Percentiles rank a stretch among this genome's conserved stretches.
These are phyloP conservation scores for Marronus borbonicus DNA, from an alignment of 2,888 invertebrate species.

Conservation along the genomic window DNA sequence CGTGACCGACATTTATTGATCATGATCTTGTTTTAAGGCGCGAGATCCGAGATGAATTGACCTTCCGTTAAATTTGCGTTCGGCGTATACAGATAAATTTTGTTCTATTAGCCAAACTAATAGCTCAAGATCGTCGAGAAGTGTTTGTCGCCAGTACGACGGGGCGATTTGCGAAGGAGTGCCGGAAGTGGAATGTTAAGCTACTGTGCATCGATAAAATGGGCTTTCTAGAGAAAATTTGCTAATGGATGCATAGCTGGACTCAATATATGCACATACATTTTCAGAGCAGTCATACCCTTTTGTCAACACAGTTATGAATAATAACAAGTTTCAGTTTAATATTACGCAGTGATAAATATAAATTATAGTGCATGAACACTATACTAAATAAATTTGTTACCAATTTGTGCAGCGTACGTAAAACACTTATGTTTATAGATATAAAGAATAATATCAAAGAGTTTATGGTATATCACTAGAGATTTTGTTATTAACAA, in stretches of 20 bases:
- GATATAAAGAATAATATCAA: too few relatives aligned
- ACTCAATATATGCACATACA: slow-evolving; percentile 6
- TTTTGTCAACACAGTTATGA: too few relatives aligned
- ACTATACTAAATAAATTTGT: too few relatives aligned
- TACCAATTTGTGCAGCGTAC: too few relatives aligned
- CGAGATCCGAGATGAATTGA: slow-evolving; percentile 40
- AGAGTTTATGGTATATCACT: too few relatives aligned
- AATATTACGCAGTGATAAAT: too few relatives aligned
- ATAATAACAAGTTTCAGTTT: too few relatives aligned
- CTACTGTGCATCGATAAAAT: slow-evolving; percentile 7
- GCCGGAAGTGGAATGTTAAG: slow-evolving; percentile 20
- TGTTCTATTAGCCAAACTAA: slow-evolving; percentile 20
- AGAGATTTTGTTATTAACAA: too few relatives aligned
- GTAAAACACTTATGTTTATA: too few relatives aligned
- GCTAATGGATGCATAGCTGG: background rate
- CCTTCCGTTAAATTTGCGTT: slow-evolving; percentile 37
- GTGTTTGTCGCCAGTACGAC: slow-evolving; percentile 15
- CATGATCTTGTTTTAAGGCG: slow-evolving; percentile 53
- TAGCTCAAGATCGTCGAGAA: background rate
- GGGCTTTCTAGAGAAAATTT: slow-evolving; percentile 16
- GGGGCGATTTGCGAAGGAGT: slow-evolving; percentile 21
- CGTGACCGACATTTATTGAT: slow-evolving; percentile 56
- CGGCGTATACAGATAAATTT: slow-evolving; percentile 32
- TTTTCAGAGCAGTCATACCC: too few relatives aligned
- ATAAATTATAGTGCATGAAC: too few relatives aligned